Conservation (phyloP, 2,113 vertebrate genomes). For the Symphodus melops region DNA sequence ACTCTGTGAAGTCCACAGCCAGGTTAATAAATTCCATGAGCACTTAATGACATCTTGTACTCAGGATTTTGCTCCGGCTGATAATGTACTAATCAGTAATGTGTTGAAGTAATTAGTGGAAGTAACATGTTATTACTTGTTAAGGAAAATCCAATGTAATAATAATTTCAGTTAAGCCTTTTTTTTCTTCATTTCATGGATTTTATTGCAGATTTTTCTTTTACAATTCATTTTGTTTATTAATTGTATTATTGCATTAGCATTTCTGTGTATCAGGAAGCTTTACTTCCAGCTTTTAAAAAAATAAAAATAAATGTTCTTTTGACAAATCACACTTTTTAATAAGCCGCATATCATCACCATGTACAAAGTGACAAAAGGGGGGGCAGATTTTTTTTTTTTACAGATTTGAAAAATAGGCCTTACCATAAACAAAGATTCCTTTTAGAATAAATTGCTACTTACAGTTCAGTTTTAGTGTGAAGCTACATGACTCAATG, state of each 20-base stretch:
- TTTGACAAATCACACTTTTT: too few species aligned
- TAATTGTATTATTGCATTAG: conserved; percentile 6
- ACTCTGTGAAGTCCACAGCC: background rate
- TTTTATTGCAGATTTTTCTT: conserved; percentile 15
- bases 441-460: too few species aligned
- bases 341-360: too few species aligned
- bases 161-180: conserved; percentile 19
- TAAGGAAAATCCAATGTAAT: background rate
- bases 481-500: too few species aligned
- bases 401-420: too few species aligned
- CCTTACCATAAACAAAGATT: too few species aligned
- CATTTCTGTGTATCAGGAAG: background rate
- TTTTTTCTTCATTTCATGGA: conserved; percentile 5
- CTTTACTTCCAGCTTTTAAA: background rate
- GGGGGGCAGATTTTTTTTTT: too few species aligned
- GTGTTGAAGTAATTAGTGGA: conserved; percentile 38
- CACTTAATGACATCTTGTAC: background rate
- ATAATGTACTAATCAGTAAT: conserved; percentile 10
- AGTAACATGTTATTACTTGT: background rate
- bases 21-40: conserved; percentile 26
- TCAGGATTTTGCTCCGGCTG: background rate
- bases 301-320: too few species aligned
- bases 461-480: too few species aligned
- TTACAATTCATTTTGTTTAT: conserved; percentile 4
- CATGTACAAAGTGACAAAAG: too few species aligned